Base-by-base conservation (phyloP, 2,113 vertebrate genomes). In the Callorhinus ursinus region DNA sequence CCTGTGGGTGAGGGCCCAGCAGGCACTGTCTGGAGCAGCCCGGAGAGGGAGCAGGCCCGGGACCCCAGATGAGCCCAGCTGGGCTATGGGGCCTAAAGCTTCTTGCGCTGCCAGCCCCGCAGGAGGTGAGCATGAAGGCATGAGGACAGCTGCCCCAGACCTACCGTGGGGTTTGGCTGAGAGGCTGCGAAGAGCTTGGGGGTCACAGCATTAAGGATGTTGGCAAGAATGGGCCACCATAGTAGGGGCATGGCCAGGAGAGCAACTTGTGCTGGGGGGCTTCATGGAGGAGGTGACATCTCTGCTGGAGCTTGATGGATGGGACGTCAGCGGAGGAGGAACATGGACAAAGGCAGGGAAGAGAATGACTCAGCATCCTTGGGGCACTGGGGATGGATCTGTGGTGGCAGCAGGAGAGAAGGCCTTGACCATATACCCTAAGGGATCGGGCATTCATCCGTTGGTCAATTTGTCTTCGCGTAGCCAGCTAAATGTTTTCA, bases 261-360 rank as follows among this genome's bases (percentile, higher is more conserved):
- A 33, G 49, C 28, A 18, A 33, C 31, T 53, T 31, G 46, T 1
- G 31, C 49, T 80, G 49, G 18, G 49, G 31, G 18, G 33, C 77
- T 22, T 80, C 49, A n/a, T 22, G 49, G 10, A 55, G 77, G 77
- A 80, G 49, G 49, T 12, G 77, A 33, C 33, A n/a, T 21, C 55
- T n/a, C 51, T n/a, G 31, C 49, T n/a, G 31, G 31, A 12, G 31
- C 10, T 33, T 5, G 4, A 22, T 1, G 18, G 31, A n/a, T 12
- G 31, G 28, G 28, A 51, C 8, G 46, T 19, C n/a, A 53, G 61
- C 33, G 12, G 55, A 57, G 36, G 51, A 71, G 2, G n/a, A 11
- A 0, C n/a, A 1, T 11, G 28, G 42, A 46, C 28, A 28, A 13
- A 22, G 2, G 59, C 19, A 0, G 4, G 19, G 59, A 69, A 13